Base-by-base conservation (phyloP, 2,113 vertebrate species). In the Melospiza georgiana region DNA sequence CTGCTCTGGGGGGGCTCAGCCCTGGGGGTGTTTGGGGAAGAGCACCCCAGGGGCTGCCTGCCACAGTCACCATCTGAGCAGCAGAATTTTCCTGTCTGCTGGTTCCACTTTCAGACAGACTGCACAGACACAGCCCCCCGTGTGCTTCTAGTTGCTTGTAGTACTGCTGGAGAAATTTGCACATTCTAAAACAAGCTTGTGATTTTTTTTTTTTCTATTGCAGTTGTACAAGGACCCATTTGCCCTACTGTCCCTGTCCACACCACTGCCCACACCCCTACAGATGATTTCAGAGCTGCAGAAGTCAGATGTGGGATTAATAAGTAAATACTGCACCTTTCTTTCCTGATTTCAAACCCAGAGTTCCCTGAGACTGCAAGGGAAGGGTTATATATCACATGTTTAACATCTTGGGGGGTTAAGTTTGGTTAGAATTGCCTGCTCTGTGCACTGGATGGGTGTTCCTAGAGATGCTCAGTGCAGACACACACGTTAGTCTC, bases 111-210 rank as follows among this genome's bases (percentile, higher is more conserved):
- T 39, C 63, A 80, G 55, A 12, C 35, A 59, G 23, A 9, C 12
- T 12, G 5, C 5, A 2, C 25, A 66, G 49, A 4, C 10, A 1
- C 16, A 1, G 48, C 15, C 5, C 22, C 46, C 46, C 14, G 0
- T 2, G 9, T 15, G 15, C 6, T 39, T 49, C 24, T 27, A 13
- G 18, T 14, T 66, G 61, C 24, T 37, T 49, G 24, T 28, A 4
- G 3, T 20, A 4, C 31, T 43, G 22, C 28, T 58, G 75, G 35
- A 31, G 48, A 37, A 52, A 80, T 17, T 1, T 44, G 30, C 25
- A 18, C 0, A 0, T 25, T 65, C 73, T 63, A 33, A 57, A 84
- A n/a, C 2, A 8, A 48, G 6, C 0, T 37, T 35, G 68, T 67
- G 30, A 11, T 63, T 22, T 12, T 15, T 11, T 11, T 37, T 22